Base-by-base conservation (phyloP, 2,113 vertebrate species). In the Oxyura jamaicensis region DNA sequence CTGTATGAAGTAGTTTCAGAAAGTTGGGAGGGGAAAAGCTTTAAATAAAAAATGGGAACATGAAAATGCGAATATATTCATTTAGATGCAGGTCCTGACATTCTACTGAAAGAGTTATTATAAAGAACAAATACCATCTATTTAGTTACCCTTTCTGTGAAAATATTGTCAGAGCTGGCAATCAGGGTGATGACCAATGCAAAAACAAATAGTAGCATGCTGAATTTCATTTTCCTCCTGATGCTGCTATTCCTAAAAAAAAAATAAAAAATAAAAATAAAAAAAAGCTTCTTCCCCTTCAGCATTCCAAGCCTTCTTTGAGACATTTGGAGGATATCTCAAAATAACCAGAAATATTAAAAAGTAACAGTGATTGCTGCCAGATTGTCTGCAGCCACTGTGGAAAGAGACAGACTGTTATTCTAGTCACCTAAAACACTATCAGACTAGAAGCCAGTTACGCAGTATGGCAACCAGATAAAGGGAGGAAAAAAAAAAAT, bases 301-400 rank as follows among this genome's bases (percentile, higher is more conserved):
- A 95, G 39, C n/a, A 52, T 95, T 95, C 84, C 92, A 96, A 97
- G 68, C 62, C 74, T 91, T 87, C 92, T 95, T 93, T 85, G 80
- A 97, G 93, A 96, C 95, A 97, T 96, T 96, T 97, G 95, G 95
- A 97, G 93, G 90, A 94, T 95, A 91, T 97, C 96, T 97, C 96
- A 97, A 96, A 97, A 97, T 96, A 96, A 97, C 95, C 59, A 95
- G 93, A 96, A 97, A 96, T 96, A 97, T 97, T 97, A 96, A 97
- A 96, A 96, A 93, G 96, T 96, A 96, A 88, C 96, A 96, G 95
- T 93, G 93, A 96, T 93, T 94, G 95, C 96, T 95, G 95, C 96
- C 96, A 96, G 95, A 97, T 97, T 97, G 95, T 94, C 95, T 97
- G 88, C 79, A 97, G 96, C 96, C 96, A 97, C 92, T 90, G 93